Percentiles rank a stretch among this genome's conserved stretches.
Evolutionary conservation across 2,113 vertebrate genomes (phyloP).

Genomic region (Pterophyllum scalare): DNA sequence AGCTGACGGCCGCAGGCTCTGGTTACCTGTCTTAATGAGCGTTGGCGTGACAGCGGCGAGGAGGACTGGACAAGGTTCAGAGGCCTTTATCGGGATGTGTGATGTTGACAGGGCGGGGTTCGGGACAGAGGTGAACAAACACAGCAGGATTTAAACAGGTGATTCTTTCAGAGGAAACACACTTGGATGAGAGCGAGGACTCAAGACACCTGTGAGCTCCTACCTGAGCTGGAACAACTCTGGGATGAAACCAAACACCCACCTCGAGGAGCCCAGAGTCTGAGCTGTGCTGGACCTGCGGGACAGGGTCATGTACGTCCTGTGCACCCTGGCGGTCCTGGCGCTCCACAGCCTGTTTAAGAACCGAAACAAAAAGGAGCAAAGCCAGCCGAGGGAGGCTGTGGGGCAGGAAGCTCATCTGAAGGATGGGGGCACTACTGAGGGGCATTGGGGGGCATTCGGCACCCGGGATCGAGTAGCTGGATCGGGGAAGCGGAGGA

Average conservation of each 20-base stretch:
- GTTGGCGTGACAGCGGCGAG: background rate
- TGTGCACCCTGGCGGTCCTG: constrained; percentile 78
- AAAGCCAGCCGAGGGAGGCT: background rate
- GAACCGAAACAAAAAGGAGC: constrained; percentile 1
- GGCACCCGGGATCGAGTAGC: background rate
- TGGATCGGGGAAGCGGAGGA: background rate
- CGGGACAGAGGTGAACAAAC: constrained; percentile 17
- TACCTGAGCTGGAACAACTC: background rate
- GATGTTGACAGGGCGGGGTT: background rate
- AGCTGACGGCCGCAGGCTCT: background rate
- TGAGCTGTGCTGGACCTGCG: background rate
- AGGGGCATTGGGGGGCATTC: background rate
- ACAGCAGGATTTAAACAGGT: constrained; percentile 8
- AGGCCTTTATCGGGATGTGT: constrained; percentile 42
- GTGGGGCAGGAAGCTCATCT: background rate
- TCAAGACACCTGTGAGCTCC: background rate
- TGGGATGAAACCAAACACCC: constrained; percentile 6
- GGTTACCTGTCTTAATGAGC: constrained; percentile 34
- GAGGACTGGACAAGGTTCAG: constrained; percentile 53
- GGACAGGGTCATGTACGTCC: constrained; percentile 70
- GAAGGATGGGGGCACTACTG: background rate
- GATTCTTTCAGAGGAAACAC: background rate
- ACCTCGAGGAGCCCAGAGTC: background rate
- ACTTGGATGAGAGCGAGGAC: background rate
- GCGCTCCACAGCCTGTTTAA: constrained; percentile 70